These are phyloP conservation scores for Drosophila burlai DNA, from an alignment of 1,140 invertebrate species.

Conservation along the genomic window DNA sequence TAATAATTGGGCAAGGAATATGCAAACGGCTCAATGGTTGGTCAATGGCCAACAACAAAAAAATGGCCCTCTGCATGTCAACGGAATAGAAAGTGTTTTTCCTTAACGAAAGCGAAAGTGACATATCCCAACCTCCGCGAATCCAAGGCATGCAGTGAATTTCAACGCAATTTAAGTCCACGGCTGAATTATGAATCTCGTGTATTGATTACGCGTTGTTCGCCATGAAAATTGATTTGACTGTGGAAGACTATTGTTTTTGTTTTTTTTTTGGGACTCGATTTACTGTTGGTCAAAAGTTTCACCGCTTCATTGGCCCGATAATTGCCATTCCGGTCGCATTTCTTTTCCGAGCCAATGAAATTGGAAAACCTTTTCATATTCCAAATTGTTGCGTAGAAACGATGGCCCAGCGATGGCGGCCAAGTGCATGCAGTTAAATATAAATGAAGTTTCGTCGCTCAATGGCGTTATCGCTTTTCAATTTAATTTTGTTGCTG, in stretches of 20 bases:
- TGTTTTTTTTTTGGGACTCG: constrained; percentile 17
- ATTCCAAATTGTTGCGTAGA: constrained; percentile 79
- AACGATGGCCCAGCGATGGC: constrained; percentile 56
- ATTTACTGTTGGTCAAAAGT: constrained; percentile 54
- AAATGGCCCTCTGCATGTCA: constrained; percentile 38
- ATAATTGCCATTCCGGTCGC: constrained; percentile 73
- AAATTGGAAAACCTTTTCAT: constrained; percentile 78
- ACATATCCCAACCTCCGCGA: constrained; percentile 11
- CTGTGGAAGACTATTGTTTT: constrained; percentile 25
- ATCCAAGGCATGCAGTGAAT: constrained; percentile 64
- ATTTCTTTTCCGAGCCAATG: constrained; percentile 68
- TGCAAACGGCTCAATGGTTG: constrained; percentile 17
- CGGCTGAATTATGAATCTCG: constrained; percentile 72
- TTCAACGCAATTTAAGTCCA: constrained; percentile 38
- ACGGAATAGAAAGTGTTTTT: constrained; percentile 74
- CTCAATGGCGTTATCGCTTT: constrained; percentile 36
- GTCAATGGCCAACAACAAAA: constrained; percentile 15
- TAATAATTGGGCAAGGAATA: constrained; percentile 57
- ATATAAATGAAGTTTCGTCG: constrained; percentile 66
- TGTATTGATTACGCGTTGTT: constrained; percentile 65
- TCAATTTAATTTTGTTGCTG: constrained; percentile 22
- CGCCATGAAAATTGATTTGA: constrained; percentile 69
- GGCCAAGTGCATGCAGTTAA: constrained; percentile 68
- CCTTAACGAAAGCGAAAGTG: constrained; percentile 78
- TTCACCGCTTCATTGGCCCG: constrained; percentile 60